Base-by-base conservation (phyloP, 2,113 vertebrate species). In the Nerophis lumbriciformis region DNA sequence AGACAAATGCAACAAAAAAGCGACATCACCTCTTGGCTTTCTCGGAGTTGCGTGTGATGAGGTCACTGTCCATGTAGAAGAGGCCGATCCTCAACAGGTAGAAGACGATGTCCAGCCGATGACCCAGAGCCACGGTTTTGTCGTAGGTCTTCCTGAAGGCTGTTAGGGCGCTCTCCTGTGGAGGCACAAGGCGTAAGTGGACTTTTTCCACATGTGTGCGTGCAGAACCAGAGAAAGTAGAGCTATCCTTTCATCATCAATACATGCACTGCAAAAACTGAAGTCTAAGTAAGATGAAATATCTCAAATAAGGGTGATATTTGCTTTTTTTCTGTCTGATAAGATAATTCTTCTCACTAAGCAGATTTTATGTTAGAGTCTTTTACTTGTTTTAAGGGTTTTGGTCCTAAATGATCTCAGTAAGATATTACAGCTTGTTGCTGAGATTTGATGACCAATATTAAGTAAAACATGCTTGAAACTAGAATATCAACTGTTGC, bases 51-150 rank as follows among this genome's bases (percentile, higher is more conserved):
- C 95, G 89, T 35, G 95, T 98, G 88, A 99, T 98, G 79, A 99
- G 96, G 85, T 99, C 94, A 0, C 94, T 99, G 64, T 99, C 97
- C 95, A 99, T 98, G 14, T 99, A 99, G 82, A 99, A 99, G 65
- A 99, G 89, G 12, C 97, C 96, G 42, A 99, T 98, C 83, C 96
- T 92, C 5, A 99, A 88, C 52, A 99, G 90, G 48, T 97, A 98
- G 84, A 99, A 99, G n/a, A 99, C 95, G 0, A 99, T 99, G 65
- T 99, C 96, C 78, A 99, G 89, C 0, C 96, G 91, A 78, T 98
- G 97, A 15, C 96, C 95, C 48, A 99, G 86, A 1, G 97, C 97
- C 77, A 98, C 97, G 0, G 97, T 99, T 85, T 99, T 99, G 79
- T 99, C 97, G 0, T 96, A 98, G 0, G 96, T 99, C 89, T 98